Percentiles rank a stretch among this genome's conserved stretches.
Evolutionary conservation across 2,113 vertebrate genomes (phyloP).

Genomic region (Capra hircus): DNA sequence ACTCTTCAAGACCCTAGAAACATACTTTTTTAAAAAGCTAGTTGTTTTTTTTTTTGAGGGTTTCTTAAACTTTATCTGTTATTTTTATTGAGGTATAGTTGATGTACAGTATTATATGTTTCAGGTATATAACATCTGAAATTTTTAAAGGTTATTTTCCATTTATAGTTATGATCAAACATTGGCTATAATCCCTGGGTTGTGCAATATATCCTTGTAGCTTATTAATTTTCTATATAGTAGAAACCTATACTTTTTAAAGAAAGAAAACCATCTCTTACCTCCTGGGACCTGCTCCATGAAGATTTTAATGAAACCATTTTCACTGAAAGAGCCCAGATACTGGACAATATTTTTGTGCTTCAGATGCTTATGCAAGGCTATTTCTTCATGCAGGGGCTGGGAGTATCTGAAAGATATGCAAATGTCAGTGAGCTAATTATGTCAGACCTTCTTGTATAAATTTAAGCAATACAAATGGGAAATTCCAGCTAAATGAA

Average conservation of each 20-base stretch:
- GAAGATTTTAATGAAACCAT: conserved; percentile 99
- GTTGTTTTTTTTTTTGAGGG: not conserved
- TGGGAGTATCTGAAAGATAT: conserved; percentile 90
- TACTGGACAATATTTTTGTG: conserved; percentile 99
- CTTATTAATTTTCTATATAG: not conserved
- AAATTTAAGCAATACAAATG: not conserved
- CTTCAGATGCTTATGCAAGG: conserved; percentile 97
- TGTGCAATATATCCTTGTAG: not conserved
- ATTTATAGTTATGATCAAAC: not conserved
- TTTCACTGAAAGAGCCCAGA: conserved; percentile 96
- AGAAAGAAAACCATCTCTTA: conserved; percentile 75
- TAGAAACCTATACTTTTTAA: not conserved
- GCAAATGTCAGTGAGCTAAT: not conserved
- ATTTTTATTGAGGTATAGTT: not conserved
- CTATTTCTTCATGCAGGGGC: conserved; percentile 98
- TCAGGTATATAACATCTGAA: not conserved
- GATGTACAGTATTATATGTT: not conserved
- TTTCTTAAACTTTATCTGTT: not conserved
- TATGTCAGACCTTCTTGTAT: not conserved
- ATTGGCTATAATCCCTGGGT: not conserved
- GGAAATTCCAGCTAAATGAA: conserved; percentile 13
- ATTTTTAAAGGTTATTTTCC: not conserved
- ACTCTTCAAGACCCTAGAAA: not conserved
- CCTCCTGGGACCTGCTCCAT: conserved; percentile 99
- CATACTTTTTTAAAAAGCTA: not conserved